These are phyloP conservation scores for Perodicticus potto DNA, from an alignment of 2,797 vertebrate species.

Conservation along the genomic window DNA sequence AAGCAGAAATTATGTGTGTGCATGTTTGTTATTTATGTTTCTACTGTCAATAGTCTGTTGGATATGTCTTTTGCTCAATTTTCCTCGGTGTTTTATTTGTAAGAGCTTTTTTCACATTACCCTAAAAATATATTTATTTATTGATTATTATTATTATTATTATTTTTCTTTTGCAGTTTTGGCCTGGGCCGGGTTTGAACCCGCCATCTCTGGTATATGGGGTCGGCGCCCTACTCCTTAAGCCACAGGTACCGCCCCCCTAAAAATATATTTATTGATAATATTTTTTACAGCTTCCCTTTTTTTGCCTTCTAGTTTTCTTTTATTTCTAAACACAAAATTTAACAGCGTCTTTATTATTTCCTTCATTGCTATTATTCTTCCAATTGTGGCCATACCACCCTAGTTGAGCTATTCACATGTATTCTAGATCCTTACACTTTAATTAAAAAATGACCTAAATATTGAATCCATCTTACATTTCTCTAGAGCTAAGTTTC, in stretches of 20 bases:
- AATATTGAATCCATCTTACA: background rate
- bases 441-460: background rate
- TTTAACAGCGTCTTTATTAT: background rate
- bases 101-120: background rate
- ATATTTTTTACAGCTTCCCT: background rate
- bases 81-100: conserved; percentile 31
- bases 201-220: too few relatives aligned
- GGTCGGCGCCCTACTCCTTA: too few relatives aligned
- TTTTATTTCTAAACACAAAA: background rate
- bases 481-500: conserved; percentile 6
- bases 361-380: background rate
- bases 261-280: background rate
- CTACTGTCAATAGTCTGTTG: background rate
- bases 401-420: background rate
- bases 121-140: background rate
- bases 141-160: too few relatives aligned
- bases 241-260: background rate
- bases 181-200: too few relatives aligned
- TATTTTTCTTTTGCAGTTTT: too few relatives aligned
- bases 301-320: background rate
- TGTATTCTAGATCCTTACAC: background rate
- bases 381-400: background rate
- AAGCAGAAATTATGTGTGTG: background rate
- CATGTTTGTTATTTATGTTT: conserved; percentile 9
- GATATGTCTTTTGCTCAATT: background rate